Evolutionary conservation across 2,797 vertebrate genomes (phyloP).

Genomic region (Poeciliopsis paucimaculata): DNA sequence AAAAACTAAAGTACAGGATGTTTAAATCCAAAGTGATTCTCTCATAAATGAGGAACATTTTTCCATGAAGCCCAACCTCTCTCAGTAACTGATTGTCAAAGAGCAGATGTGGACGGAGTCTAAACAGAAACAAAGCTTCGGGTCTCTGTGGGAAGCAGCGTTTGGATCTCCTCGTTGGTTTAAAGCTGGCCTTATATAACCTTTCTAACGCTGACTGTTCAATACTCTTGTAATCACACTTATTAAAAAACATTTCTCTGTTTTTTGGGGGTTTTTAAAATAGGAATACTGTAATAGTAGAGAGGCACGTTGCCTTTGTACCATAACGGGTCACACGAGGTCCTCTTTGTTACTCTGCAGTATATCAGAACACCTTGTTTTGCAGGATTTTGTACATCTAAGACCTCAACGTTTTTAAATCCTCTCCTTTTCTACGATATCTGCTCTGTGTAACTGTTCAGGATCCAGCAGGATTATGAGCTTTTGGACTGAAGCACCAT

Average conservation of each 20-base stretch:
- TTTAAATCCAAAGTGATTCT: neutral
- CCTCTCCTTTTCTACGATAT: slow-evolving; percentile 77
- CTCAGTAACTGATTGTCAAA: slow-evolving; percentile 3
- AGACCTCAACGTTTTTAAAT: slow-evolving; percentile 72
- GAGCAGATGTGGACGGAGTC: slow-evolving; percentile 58
- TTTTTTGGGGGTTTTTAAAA: slow-evolving; percentile 49
- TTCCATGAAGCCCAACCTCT: neutral
- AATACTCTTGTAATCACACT: slow-evolving; percentile 84
- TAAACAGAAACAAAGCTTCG: slow-evolving; percentile 56
- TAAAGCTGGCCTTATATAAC: slow-evolving; percentile 83
- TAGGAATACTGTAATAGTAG: slow-evolving; percentile 71
- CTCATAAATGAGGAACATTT: neutral
- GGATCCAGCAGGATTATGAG: slow-evolving; percentile 56
- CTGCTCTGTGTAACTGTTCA: slow-evolving; percentile 63
- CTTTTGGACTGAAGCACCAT: slow-evolving; percentile 70
- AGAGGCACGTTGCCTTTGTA: slow-evolving; percentile 65
- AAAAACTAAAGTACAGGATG: neutral
- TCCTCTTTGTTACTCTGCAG: slow-evolving; percentile 84
- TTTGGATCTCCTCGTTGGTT: slow-evolving; percentile 73
- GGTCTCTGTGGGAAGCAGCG: slow-evolving; percentile 51
- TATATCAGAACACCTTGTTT: slow-evolving; percentile 72
- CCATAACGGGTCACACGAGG: slow-evolving; percentile 74
- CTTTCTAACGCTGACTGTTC: slow-evolving; percentile 87
- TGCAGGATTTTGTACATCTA: slow-evolving; percentile 82
- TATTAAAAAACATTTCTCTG: slow-evolving; percentile 65